Base-by-base conservation (phyloP, 2,888 invertebrate genomes). In the Rambutsinella grinnellia region DNA sequence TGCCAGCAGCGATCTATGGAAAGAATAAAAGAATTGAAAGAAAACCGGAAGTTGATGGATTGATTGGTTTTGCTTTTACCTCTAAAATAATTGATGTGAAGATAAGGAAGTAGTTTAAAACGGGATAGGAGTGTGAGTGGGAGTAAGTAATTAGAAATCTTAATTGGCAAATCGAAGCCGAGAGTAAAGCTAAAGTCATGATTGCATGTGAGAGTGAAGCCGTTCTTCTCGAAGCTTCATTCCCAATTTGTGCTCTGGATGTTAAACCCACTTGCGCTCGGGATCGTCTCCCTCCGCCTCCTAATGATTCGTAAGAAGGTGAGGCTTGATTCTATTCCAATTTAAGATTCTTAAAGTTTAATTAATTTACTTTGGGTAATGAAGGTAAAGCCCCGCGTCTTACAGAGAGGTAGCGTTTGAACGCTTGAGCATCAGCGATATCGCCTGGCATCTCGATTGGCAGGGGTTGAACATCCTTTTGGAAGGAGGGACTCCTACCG, bases 31-130 rank as follows among this genome's bases (percentile, higher is more conserved):
- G 19, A 27, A 21, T 28, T 36, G 23, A 26, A 49, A 67, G 56
- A 21, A 58, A 49, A n/a, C 19, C 17, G 21, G n/a, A 60, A 54
- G 65, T 57, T 36, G n/a, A 3, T 65, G 21, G 13, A 47, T 51
- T 57, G 23, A 36, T 36, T 26, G 17, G n/a, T 60, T 28, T 58
- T 15, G 62, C 66, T 78, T n/a, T n/a, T 74, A 82, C 83, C 72
- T 84, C 83, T 51, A 84, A 74, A 46, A 82, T 66, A 47, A 82
- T 81, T 56, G 81, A 80, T 28, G 81, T 71, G 46, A 77, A 81
- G 51, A 84, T 79, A 23, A 84, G 80, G 72, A 84, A 82, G 60
- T 84, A 84, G 69, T 82, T 82, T 8, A 84, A 67, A n/a, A 74
- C 76, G 15, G 83, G 83, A 58, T 82, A 82, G 8, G 80, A 47